Base-by-base conservation (phyloP, 2,888 invertebrate genomes). In the Julus scandinavius region DNA sequence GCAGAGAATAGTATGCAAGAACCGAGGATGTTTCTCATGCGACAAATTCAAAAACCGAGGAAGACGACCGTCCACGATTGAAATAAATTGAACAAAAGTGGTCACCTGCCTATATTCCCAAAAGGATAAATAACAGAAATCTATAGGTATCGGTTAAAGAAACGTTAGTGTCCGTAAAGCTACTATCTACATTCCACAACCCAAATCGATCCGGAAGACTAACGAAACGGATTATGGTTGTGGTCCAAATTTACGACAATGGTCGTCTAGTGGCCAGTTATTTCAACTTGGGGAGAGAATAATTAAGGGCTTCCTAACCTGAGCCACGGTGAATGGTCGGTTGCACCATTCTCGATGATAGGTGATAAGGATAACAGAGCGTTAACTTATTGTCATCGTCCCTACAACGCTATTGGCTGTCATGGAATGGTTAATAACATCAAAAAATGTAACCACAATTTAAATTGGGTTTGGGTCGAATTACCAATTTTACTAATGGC, bases 51-150 rank as follows among this genome's bases (percentile, higher is more conserved):
- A 58, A 63, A 72, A 20, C 72, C 20, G 29, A 29, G 2, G 20
- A 5, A 72, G 9, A n/a, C n/a, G 29, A 63, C 17, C 17, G 63
- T 63, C 63, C 2, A 63, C 7, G 63, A 17, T n/a, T n/a, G 63
- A 72, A 20, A 20, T 72, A 72, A 72, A 72, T 72, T 29, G 72
- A 29, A 72, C 2, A 29, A 29, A 29, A 72, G 29, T 72, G 72
- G 72, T 72, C 72, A 72, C 72, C 72, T 72, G 72, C 29, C 9
- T 72, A 20, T 72, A 72, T 72, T 72, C 72, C 72, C 72, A 72
- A 72, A 72, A 72, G 72, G 72, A 72, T 72, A 72, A 29, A 72
- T 72, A 72, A 72, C 72, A 29, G n/a, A 63, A 29, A 72, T n/a
- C n/a, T 72, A 4, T 72, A 72, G 7, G 72, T 20, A 72, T 72